Base-by-base conservation (phyloP, 2,113 vertebrate genomes). In the Sinocyclocheilus rhinocerous region DNA sequence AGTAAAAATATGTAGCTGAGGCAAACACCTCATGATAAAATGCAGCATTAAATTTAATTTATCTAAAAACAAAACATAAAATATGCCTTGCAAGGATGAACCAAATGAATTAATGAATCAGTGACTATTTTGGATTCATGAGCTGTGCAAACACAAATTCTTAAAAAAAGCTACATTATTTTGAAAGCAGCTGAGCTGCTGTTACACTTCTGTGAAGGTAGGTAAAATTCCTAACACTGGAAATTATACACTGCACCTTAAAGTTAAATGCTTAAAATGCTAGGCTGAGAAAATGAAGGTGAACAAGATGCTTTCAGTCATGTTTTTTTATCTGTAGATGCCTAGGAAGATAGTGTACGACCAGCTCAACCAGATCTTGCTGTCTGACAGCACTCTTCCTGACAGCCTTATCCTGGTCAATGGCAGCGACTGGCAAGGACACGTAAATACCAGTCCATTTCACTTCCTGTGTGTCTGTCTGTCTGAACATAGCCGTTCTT, bases 351-450 rank as follows among this genome's bases (percentile, higher is more conserved):
- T 94, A 10, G 92, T 96, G 0, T 95, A 96, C 0, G 95, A 96
- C 84, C 95, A 96, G 48, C 93, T 96, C 86, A 96, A 95, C 87
- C 95, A 95, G 87, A 95, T 95, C 88, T 91, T 96, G 36, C 91
- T 94, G 24, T 95, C 94, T 0, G 95, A 96, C 0, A 91, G 92
- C 0, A 94, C 92, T 3, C 93, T 96, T 73, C 95, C 95, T 0
- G 95, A 96, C 83, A 95, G 92, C 0, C 90, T 96, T 76, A 95
- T 96, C 89, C 92, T 96, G 12, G 92, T 96, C 84, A 95, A 94
- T 24, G 91, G 93, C 4, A 86, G 92, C 0, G 95, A 96, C 82
- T 96, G 95, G 95, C 95, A 96, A 87, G 95, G 95, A 86, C 95
- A 96, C 94, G 97, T 95, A 86, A 9, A 55, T 18, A 83, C 42